phyloP scores from a whole-genome alignment of 1,140 invertebrate species.

The Dreissena rostriformis region DNA sequence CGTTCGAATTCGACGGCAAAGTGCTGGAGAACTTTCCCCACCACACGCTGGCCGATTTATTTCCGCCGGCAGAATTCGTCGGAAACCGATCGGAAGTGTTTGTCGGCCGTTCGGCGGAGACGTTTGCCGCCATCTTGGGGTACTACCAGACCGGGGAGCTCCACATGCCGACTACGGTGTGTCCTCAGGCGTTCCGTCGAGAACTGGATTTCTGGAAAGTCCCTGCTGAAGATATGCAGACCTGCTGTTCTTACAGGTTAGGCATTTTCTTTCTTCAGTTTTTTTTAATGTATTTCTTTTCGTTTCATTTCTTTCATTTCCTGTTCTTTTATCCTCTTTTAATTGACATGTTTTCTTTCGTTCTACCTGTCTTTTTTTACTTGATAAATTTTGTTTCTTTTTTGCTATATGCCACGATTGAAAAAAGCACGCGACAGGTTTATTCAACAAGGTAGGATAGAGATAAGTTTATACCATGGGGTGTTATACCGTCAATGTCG shows the following conservation, averaged over 20 bases:
- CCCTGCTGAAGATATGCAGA: slow-evolving; percentile 51
- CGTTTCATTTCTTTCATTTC: too few species aligned
- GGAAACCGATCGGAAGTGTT: slow-evolving; percentile 16
- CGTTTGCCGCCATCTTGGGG: slow-evolving; percentile 66
- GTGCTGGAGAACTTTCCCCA: not conserved
- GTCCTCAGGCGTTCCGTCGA: slow-evolving; percentile 60
- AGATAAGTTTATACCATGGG: too few species aligned
- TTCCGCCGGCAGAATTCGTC: not conserved
- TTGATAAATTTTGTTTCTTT: too few species aligned
- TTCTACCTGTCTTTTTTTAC: too few species aligned
- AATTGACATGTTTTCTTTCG: too few species aligned
- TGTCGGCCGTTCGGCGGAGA: slow-evolving; percentile 41
- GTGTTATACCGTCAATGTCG: too few species aligned
- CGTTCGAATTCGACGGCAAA: slow-evolving; percentile 35
- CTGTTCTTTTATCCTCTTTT: too few species aligned
- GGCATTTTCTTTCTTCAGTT: too few species aligned
- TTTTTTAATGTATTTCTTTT: too few species aligned
- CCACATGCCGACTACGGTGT: slow-evolving; percentile 66
- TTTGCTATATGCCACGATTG: too few species aligned
- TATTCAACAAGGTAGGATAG: too few species aligned
- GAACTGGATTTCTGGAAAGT: slow-evolving; percentile 74
- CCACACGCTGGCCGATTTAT: slow-evolving; percentile 4
- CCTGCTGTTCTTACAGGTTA: slow-evolving; percentile 70
- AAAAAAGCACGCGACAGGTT: too few species aligned
- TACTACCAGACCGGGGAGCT: slow-evolving; percentile 68